phyloP scores from a whole-genome alignment of 2,113 vertebrate species.

The Brienomyrus brachyistius region DNA sequence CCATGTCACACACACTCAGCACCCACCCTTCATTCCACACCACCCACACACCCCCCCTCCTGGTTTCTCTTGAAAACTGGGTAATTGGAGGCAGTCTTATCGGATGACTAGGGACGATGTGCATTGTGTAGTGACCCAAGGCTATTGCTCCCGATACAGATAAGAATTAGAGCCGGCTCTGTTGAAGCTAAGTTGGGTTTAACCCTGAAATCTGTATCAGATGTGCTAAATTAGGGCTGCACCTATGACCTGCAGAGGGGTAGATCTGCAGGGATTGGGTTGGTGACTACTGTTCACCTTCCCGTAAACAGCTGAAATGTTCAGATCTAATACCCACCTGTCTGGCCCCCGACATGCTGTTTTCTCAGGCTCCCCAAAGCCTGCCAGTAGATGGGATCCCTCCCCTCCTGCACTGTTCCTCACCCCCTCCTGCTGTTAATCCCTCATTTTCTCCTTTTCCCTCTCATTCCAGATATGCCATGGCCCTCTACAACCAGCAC shows the following conservation, averaged over 20 bases:
- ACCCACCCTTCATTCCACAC: neutral
- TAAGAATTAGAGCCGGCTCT: neutral
- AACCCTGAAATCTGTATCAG: neutral
- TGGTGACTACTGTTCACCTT: neutral
- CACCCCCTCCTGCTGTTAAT: neutral
- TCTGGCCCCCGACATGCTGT: neutral
- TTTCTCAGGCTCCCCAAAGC: neutral
- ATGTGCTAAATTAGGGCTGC: neutral
- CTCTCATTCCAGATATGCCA: constrained; percentile 67
- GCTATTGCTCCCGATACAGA: neutral
- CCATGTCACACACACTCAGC: neutral
- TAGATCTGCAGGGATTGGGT: neutral
- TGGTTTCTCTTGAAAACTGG: neutral
- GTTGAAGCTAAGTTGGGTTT: neutral
- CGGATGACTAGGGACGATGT: too few relatives aligned
- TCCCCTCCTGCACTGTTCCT: neutral
- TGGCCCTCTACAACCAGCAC: constrained; percentile 84
- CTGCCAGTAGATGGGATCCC: neutral
- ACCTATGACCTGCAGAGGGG: neutral
- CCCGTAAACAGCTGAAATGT: neutral
- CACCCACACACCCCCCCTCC: neutral
- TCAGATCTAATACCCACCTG: neutral
- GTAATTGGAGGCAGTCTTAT: neutral
- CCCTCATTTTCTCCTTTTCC: constrained; percentile 11
- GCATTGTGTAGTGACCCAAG: neutral